Evolutionary conservation across 1,140 invertebrate species (phyloP).

Genomic region (Zaprionus inermis): DNA sequence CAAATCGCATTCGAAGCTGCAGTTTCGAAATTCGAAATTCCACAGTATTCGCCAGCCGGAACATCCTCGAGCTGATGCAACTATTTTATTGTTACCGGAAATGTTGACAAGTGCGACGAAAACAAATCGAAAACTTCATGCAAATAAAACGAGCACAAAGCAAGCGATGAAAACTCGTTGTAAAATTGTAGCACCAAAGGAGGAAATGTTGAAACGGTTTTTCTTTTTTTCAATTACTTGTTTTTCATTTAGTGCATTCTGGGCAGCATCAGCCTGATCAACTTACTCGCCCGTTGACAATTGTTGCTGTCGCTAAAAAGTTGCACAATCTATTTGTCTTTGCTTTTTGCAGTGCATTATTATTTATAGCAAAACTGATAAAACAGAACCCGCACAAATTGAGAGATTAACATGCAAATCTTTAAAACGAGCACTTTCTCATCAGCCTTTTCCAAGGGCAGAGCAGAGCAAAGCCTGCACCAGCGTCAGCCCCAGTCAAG

Average conservation of each 20-base stretch:
- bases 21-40: background rate
- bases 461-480: slow-evolving; percentile 17
- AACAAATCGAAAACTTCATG: slow-evolving; percentile 72
- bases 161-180: slow-evolving; percentile 34
- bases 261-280: slow-evolving; percentile 53
- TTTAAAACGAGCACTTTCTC: slow-evolving; percentile 27
- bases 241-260: slow-evolving; percentile 77
- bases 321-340: background rate
- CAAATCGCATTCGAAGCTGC: background rate
- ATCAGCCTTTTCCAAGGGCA: slow-evolving; percentile 54
- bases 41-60: background rate
- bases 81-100: slow-evolving; percentile 46
- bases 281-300: slow-evolving; percentile 49
- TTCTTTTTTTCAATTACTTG: slow-evolving; percentile 47
- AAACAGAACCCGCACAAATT: background rate
- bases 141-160: slow-evolving; percentile 59
- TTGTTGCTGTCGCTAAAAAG: slow-evolving; percentile 50
- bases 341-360: slow-evolving; percentile 9
- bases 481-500: slow-evolving; percentile 7
- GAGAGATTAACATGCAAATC: slow-evolving; percentile 24
- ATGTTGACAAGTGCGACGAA: slow-evolving; percentile 71
- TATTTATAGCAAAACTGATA: slow-evolving; percentile 25
- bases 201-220: slow-evolving; percentile 53
- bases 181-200: slow-evolving; percentile 25
- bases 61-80: slow-evolving; percentile 2